phyloP scores from a whole-genome alignment of 2,797 vertebrate genomes.

The Coracias cyanogaster region DNA sequence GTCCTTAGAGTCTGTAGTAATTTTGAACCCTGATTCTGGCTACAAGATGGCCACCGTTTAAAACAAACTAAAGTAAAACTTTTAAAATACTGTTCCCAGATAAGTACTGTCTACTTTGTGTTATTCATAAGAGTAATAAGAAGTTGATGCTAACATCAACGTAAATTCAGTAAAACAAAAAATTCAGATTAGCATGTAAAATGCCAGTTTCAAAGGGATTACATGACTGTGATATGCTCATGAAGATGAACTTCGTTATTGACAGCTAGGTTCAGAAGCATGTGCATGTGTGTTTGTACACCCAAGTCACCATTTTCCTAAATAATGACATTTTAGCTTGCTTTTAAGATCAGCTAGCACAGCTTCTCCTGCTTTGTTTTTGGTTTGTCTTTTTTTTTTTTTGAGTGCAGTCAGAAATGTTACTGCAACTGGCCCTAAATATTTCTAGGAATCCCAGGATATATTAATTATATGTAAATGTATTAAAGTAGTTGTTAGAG shows the following conservation, averaged over 20 bases:
- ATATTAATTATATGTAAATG: neutral
- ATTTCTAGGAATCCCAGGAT: neutral
- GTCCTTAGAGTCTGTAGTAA: neutral
- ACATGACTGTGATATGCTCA: neutral
- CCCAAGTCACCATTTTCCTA: neutral
- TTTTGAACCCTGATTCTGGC: neutral
- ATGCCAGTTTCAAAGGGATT: neutral
- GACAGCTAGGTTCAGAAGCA: neutral
- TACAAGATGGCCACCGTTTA: neutral
- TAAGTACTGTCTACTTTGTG: neutral
- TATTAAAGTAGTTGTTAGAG: neutral
- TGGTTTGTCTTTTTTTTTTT: neutral
- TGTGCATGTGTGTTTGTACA: constrained; percentile 33
- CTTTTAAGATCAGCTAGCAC: neutral
- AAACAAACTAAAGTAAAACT: neutral
- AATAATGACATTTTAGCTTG: neutral
- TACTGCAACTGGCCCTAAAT: neutral
- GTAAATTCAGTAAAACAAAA: neutral
- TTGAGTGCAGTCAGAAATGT: neutral
- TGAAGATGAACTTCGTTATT: neutral
- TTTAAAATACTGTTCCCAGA: neutral
- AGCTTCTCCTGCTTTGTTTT: neutral
- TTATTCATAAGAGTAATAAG: neutral
- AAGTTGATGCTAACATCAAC: neutral
- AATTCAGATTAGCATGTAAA: neutral